Percentiles rank a stretch among this genome's conserved stretches.
These are phyloP conservation scores for Plodia interpunctella DNA, from an alignment of 1,140 invertebrate genomes.

Conservation along the genomic window DNA sequence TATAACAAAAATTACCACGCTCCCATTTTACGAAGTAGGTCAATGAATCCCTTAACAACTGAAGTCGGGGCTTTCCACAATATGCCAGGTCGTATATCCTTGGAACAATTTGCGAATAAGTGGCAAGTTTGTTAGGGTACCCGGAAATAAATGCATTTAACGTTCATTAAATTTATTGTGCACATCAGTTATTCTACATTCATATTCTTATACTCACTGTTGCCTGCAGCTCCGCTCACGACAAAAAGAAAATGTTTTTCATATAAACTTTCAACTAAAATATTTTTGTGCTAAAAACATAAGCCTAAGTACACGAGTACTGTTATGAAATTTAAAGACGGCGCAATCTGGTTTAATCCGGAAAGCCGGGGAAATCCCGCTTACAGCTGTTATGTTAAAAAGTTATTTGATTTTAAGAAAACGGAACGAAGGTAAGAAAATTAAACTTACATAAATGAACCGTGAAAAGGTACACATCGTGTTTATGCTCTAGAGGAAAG, in stretches of 20 bases:
- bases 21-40: not conserved
- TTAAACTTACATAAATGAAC: not conserved
- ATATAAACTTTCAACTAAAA: too few species aligned
- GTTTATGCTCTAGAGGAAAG: too few species aligned
- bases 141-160: not conserved
- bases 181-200: not conserved
- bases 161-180: not conserved
- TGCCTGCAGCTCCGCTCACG: too few species aligned
- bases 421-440: not conserved
- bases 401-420: constrained; percentile 10
- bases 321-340: constrained; percentile 10
- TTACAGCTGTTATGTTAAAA: constrained; percentile 9
- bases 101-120: not conserved
- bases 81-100: not conserved
- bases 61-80: not conserved
- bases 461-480: too few species aligned
- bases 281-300: not conserved
- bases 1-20: too few species aligned
- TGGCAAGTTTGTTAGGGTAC: not conserved
- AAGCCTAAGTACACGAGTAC: constrained; percentile 4
- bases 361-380: constrained; percentile 6
- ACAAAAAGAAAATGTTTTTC: too few species aligned
- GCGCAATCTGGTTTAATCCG: constrained; percentile 1
- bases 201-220: too few species aligned
- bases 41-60: constrained; percentile 1